Base-by-base conservation (phyloP, 2,797 vertebrate genomes). In the Hozukius guyotensis region DNA sequence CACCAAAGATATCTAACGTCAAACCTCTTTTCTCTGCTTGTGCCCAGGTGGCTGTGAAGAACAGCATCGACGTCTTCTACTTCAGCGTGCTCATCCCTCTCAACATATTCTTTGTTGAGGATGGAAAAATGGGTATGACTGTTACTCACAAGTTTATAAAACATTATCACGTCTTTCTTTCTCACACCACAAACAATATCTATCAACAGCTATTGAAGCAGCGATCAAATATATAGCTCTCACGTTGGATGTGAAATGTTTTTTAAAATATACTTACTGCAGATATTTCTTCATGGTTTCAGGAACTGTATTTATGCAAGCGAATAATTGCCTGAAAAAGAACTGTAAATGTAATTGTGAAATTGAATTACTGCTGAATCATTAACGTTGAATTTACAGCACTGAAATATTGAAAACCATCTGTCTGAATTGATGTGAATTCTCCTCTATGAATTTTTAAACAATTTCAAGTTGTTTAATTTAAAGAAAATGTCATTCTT, bases 41-140 rank as follows among this genome's bases (percentile, higher is more conserved):
- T 22, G 4, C 56, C 0, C 96, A 99, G 99, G 99, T 99, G 94
- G 99, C 99, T 77, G 98, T 99, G 92, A 99, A 99, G 96, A 99
- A 99, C 96, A 99, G 91, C 94, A 99, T 99, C 1, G 98, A 99
- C 25, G 98, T 99, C 75, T 99, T 99, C 94, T 99, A 99, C 97
- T 99, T 98, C 95, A 99, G 99, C 89, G 98, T 98, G 71, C 96
- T 99, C 70, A 98, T 99, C 90, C 98, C 99, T 67, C 97, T 99
- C 89, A 98, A 97, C 11, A 95, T 99, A 81, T 98, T 99, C 92
- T 99, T 99, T 31, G 99, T 99, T 27, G 99, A 99, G 92, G 99
- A 99, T 71, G 99, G 99, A 75, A 99, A 99, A 96, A 99, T 99
- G 99, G 99, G 99, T 99, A 95, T 88, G 88, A 75, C 29, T 69